phyloP scores from a whole-genome alignment of 2,888 invertebrate species.

The Bombyx huttoni region DNA sequence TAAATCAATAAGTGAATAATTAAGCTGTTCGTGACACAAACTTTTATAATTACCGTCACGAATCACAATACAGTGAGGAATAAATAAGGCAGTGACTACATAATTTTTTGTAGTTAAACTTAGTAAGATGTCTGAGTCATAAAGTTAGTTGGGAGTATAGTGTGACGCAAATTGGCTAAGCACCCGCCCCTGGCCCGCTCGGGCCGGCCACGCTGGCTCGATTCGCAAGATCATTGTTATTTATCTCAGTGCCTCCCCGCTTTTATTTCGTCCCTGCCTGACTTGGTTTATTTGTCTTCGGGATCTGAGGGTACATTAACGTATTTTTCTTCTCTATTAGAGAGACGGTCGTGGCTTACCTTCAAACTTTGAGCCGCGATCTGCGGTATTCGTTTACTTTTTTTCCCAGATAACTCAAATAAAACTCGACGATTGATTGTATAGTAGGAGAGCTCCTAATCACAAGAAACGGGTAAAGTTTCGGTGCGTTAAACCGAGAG shows the following conservation, averaged over 20 bases:
- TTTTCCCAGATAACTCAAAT: constrained; percentile 64
- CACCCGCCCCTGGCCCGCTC: constrained; percentile 13
- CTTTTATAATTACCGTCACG: not conserved
- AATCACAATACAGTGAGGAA: not conserved
- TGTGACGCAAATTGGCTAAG: constrained; percentile 35
- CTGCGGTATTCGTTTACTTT: constrained; percentile 55
- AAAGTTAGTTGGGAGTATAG: constrained; percentile 33
- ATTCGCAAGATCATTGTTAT: constrained; percentile 61
- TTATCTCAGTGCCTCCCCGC: constrained; percentile 57
- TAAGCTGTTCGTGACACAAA: not conserved
- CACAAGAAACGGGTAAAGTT: constrained; percentile 32
- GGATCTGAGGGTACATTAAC: constrained; percentile 69
- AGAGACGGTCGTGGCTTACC: constrained; percentile 62
- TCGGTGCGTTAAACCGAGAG: constrained; percentile 40
- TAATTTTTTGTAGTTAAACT: not conserved
- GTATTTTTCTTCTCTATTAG: constrained; percentile 73
- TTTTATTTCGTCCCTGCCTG: constrained; percentile 66
- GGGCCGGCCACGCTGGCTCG: constrained; percentile 17
- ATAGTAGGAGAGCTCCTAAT: constrained; percentile 50
- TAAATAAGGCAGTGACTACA: not conserved
- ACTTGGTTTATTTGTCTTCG: constrained; percentile 67
- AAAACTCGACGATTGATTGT: constrained; percentile 70
- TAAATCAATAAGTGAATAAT: not conserved
- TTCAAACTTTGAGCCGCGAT: constrained; percentile 56
- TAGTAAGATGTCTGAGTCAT: constrained; percentile 17